Conservation (phyloP, 2,888 invertebrate genomes). For the Euplagia quadripunctaria region DNA sequence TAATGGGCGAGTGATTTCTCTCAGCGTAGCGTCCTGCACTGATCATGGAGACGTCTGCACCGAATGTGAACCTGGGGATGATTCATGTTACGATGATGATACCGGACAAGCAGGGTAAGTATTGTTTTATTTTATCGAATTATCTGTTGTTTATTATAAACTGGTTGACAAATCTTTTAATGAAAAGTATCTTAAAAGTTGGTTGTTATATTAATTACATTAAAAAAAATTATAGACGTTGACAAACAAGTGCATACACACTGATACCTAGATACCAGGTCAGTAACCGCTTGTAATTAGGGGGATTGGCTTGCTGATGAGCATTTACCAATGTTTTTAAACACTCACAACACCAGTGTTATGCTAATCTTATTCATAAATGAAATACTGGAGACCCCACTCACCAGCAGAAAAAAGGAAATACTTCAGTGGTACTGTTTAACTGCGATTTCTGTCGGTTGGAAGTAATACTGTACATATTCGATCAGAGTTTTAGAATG, state of each 20-base stretch:
- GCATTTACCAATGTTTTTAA: not conserved
- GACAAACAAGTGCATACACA: not conserved
- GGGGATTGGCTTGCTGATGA: not conserved
- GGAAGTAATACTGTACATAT: not conserved
- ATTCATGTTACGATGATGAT: constrained; percentile 94
- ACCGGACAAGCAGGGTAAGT: constrained; percentile 96
- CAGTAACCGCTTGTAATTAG: not conserved
- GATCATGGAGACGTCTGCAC: constrained; percentile 95
- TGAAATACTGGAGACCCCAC: too few relatives aligned
- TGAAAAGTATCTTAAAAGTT: not conserved
- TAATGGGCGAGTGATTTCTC: constrained; percentile 95
- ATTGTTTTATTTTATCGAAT: constrained; percentile 13
- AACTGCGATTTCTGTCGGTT: too few relatives aligned
- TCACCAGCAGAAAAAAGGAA: too few relatives aligned
- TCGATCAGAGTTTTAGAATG: not conserved
- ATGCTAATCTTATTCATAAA: not conserved
- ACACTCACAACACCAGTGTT: not conserved
- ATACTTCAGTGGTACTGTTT: too few relatives aligned
- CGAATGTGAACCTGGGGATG: constrained; percentile 95
- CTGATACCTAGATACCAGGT: not conserved
- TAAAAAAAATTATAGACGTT: not conserved
- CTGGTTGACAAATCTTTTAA: not conserved
- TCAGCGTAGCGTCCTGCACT: constrained; percentile 93
- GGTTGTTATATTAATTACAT: not conserved
- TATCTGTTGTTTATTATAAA: not conserved